Percentiles rank a stretch among this genome's conserved stretches.
These are phyloP conservation scores for Cephonodes hylas DNA, from an alignment of 2,888 invertebrate genomes.

Conservation along the genomic window DNA sequence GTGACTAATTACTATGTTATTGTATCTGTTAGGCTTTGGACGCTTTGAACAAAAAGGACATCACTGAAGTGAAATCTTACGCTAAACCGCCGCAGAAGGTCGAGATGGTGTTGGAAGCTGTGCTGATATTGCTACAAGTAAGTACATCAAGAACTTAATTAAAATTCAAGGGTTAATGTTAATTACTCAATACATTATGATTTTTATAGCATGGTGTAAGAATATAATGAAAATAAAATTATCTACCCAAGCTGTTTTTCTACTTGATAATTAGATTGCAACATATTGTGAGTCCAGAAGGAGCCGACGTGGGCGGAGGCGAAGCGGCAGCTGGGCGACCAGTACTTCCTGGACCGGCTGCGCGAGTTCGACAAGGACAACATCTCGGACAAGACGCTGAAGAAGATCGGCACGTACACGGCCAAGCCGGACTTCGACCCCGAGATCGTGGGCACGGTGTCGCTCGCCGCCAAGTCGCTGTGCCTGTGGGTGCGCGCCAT, in stretches of 20 bases:
- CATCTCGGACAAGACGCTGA: constrained; percentile 89
- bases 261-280: no score
- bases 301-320: constrained; percentile 94
- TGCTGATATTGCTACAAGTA: constrained; percentile 88
- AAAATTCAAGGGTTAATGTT: no score
- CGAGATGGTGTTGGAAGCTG: constrained; percentile 94
- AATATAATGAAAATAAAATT: no score
- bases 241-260: no score
- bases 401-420: constrained; percentile 89
- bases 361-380: constrained; percentile 94
- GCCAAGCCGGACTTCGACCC: constrained; percentile 92
- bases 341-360: constrained; percentile 88
- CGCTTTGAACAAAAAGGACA: constrained; percentile 91
- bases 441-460: constrained; percentile 92
- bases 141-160: no score
- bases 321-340: constrained; percentile 91
- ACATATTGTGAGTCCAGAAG: no score
- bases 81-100: constrained; percentile 92
- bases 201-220: no score
- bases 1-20: no score
- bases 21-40: constrained; percentile 83
- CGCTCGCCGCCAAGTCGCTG: constrained; percentile 91
- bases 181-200: no score
- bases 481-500: constrained; percentile 96
- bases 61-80: constrained; percentile 95